phyloP scores from a whole-genome alignment of 2,797 vertebrate species.

The Hoplostethus atlanticus region DNA sequence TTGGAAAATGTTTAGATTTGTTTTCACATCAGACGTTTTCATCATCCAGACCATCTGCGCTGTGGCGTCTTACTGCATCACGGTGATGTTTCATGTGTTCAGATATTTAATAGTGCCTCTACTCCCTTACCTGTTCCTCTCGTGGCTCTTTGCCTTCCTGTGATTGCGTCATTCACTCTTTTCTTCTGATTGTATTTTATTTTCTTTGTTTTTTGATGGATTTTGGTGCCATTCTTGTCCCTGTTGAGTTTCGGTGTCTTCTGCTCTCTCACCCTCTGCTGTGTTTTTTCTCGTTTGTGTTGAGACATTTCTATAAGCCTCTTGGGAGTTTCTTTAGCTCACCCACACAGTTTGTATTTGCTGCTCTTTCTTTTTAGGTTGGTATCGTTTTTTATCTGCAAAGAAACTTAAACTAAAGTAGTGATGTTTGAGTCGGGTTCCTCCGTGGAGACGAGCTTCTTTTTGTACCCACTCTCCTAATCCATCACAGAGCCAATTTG shows the following conservation, averaged over 20 bases:
- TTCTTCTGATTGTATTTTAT: background rate
- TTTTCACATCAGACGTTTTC: no score
- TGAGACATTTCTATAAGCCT: background rate
- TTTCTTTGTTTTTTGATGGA: background rate
- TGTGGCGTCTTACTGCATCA: no score
- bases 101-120: no score
- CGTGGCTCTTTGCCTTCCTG: no score
- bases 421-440: constrained; percentile 8
- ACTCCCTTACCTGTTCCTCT: no score
- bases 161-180: background rate
- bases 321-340: background rate
- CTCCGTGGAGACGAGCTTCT: background rate
- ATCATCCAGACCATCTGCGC: no score
- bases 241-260: background rate
- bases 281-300: background rate
- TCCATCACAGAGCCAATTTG: no score
- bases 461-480: no score
- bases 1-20: no score
- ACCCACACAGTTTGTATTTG: background rate
- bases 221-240: background rate
- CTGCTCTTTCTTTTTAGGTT: constrained; percentile 1
- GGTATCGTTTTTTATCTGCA: constrained; percentile 1
- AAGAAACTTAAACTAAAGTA: constrained; percentile 1
- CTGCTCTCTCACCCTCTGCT: background rate
- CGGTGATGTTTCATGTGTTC: no score